These are phyloP conservation scores for Morus bassanus DNA, from an alignment of 2,797 vertebrate species.

Conservation along the genomic window DNA sequence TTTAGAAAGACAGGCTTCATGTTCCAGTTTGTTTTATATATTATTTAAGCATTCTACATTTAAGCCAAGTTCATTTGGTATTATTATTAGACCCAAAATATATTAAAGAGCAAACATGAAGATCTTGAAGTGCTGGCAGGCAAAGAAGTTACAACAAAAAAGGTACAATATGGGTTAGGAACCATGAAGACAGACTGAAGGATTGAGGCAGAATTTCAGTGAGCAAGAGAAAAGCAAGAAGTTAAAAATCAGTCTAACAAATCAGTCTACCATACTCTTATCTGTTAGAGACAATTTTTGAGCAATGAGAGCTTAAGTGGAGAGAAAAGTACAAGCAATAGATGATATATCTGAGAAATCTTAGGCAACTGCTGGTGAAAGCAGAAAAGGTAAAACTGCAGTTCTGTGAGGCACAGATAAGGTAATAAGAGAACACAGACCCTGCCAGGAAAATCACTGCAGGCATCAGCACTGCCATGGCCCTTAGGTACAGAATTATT, in stretches of 20 bases:
- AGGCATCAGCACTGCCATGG: background rate
- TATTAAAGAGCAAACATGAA: background rate
- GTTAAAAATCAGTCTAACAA: conserved; percentile 19
- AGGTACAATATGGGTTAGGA: background rate
- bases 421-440: background rate
- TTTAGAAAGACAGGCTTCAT: background rate
- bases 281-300: conserved; percentile 28
- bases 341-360: background rate
- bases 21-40: background rate
- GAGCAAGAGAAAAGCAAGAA: background rate
- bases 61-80: background rate
- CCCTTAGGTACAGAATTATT: background rate
- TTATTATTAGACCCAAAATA: background rate
- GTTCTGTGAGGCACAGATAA: conserved; percentile 4
- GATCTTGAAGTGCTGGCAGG: background rate
- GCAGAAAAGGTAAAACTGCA: conserved; percentile 22
- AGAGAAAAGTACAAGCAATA: conserved; percentile 28
- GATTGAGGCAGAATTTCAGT: background rate
- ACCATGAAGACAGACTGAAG: background rate
- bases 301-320: conserved; percentile 11
- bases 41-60: background rate
- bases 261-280: background rate
- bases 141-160: background rate
- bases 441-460: background rate
- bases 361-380: conserved; percentile 15